A percentile compares a stretch with the other conserved stretches of the same genome.
These are phyloP conservation scores for Sceloporus undulatus DNA, from an alignment of 2,113 vertebrate genomes.

Conservation along the genomic window DNA sequence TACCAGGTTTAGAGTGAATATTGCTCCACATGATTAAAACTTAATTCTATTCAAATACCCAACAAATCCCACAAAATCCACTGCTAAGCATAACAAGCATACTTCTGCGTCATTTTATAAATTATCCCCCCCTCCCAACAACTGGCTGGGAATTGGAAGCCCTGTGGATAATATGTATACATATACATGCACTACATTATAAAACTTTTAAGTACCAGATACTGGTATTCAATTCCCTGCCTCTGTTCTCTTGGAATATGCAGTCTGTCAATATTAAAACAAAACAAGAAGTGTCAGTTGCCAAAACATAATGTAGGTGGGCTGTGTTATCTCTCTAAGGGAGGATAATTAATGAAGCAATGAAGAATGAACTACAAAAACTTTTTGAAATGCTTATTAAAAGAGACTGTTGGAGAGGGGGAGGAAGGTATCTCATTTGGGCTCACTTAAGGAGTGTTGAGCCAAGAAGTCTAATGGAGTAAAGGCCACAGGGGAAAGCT, in stretches of 20 bases:
- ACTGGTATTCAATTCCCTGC: conserved; percentile 14
- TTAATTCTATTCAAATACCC: conserved; percentile 20
- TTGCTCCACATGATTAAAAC: fast-evolving
- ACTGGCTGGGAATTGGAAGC: conserved; percentile 41
- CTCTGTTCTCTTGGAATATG: conserved; percentile 14
- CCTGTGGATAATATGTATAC: conserved; percentile 12
- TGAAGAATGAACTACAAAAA: conserved; percentile 70
- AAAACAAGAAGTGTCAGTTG: conserved; percentile 26
- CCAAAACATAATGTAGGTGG: conserved; percentile 50
- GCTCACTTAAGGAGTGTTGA: conserved; percentile 55
- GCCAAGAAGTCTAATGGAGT: conserved; percentile 56
- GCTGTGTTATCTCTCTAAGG: conserved; percentile 33
- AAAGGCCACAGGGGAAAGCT: conserved; percentile 45
- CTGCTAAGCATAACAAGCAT: conserved; percentile 20
- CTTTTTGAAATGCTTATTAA: conserved; percentile 64
- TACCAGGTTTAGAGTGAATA: neutral
- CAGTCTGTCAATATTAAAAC: conserved; percentile 13
- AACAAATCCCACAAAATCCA: conserved; percentile 26
- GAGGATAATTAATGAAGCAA: conserved; percentile 48
- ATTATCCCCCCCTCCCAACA: conserved; percentile 8
- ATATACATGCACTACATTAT: neutral
- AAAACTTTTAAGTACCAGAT: conserved; percentile 16
- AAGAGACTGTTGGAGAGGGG: conserved; percentile 58
- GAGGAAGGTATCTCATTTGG: conserved; percentile 57
- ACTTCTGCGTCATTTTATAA: neutral